Percentiles rank a stretch among this genome's conserved stretches.
Conservation (phyloP, 2,888 invertebrate genomes). For the Metalampra italica region DNA sequence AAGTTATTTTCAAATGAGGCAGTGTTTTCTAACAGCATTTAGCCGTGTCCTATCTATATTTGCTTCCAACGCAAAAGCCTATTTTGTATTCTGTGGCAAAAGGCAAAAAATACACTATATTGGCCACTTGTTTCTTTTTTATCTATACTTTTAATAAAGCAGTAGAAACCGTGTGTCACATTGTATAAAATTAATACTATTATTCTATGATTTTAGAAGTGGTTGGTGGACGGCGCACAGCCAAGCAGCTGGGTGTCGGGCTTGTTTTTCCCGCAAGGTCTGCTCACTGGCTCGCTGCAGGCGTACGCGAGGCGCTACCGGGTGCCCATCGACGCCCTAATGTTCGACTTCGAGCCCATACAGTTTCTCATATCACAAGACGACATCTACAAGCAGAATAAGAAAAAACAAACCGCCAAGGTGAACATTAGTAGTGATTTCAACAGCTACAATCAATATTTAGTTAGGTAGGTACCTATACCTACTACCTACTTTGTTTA, state of each 20-base stretch:
- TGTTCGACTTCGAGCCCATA: conserved; percentile 87
- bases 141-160: too few species aligned
- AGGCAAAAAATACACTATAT: too few species aligned
- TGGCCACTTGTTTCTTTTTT: too few species aligned
- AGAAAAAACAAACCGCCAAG: conserved; percentile 31
- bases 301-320: conserved; percentile 91
- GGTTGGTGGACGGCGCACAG: conserved; percentile 85
- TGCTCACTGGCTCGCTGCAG: conserved; percentile 93
- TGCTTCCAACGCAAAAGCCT: too few species aligned
- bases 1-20: too few species aligned
- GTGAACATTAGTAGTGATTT: conserved; percentile 18
- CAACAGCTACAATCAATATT: not conserved
- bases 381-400: conserved; percentile 74
- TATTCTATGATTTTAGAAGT: conserved; percentile 82
- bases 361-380: conserved; percentile 81
- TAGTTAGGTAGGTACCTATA: too few species aligned
- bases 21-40: too few species aligned
- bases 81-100: too few species aligned
- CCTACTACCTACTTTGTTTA: too few species aligned
- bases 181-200: too few species aligned
- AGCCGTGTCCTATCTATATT: too few species aligned
- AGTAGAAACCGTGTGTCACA: too few species aligned
- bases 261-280: conserved; percentile 95
- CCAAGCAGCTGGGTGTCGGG: conserved; percentile 95
- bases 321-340: conserved; percentile 90